Base-by-base conservation (phyloP, 1,140 invertebrate species). In the Octopus bimaculoides region DNA sequence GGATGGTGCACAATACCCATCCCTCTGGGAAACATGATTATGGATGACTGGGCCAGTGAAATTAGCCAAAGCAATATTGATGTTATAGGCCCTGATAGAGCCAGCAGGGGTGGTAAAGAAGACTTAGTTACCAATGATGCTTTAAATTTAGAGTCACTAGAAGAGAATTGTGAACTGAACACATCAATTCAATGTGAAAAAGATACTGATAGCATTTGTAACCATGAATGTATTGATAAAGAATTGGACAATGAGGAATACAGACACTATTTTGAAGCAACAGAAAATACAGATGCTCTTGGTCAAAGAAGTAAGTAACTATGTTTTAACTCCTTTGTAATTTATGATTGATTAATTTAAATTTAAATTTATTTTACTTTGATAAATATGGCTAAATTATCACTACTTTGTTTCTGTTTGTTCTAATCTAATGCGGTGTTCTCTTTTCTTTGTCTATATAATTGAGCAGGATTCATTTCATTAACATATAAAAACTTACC, bases 301-400 rank as follows among this genome's bases (percentile, higher is more conserved):
- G 78, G 76, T 77, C 82, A 83, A 54, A 85, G 85, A 83, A 81
- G 85, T 85, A 85, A 83, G 84, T 82, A 55, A 17, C 26, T 66
- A 9, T 20, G 20, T 53, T 75, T 41, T 66, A 14, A 66, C 61
- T 14, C n/a, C 12, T 66, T n/a, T 66, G n/a, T 3, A 14, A 1
- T 14, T 1, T 12, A n/a, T 66, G n/a, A 66, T 12, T n/a, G 10
- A 14, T 1, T 66, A 14, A 66, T 66, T 66, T 66, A 66, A 14
- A 66, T 14, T 12, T n/a, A 1, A 12, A 14, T 66, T 41, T 0
- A 41, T 41, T 41, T 41, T 41, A 3, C 26, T 41, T 41, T 41
- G 26, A 41, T 41, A 41, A 41, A 41, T 41, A 41, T 41, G 26
- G 26, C 26, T 14, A 14, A n/a, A 12, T 66, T 66, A 14, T n/a